Percentiles rank a stretch among this genome's conserved stretches.
Conservation (phyloP, 23 tunicate genomes). For the Oikopleura albicans region DNA sequence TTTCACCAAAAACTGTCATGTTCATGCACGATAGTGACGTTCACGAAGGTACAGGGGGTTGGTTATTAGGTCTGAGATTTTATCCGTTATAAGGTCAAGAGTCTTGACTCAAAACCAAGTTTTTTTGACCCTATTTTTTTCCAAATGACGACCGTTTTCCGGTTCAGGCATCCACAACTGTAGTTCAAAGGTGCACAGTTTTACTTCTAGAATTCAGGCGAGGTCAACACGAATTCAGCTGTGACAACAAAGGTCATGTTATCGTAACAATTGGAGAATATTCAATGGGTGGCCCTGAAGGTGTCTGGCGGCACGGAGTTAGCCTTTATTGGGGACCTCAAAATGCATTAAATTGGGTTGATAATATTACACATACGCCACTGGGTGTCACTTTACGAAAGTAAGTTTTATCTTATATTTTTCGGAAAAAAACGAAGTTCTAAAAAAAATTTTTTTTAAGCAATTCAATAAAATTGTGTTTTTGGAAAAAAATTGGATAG, state of each 20-base stretch:
- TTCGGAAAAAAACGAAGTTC: neutral
- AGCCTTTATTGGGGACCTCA: neutral
- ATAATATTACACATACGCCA: neutral
- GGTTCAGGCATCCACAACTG: too few relatives aligned
- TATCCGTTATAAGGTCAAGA: too few relatives aligned
- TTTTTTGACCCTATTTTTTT: too few relatives aligned
- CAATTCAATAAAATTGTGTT: neutral
- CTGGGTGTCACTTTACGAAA: neutral
- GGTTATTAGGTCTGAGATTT: too few relatives aligned
- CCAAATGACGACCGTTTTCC: too few relatives aligned
- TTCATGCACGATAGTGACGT: too few relatives aligned
- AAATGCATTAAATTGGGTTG: constrained; percentile 4
- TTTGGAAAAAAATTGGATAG: neutral
- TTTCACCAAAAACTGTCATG: too few relatives aligned
- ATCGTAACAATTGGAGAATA: neutral
- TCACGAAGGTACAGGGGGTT: too few relatives aligned
- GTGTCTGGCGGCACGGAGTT: neutral
- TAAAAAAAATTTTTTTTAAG: neutral
- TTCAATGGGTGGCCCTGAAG: neutral
- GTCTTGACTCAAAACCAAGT: too few relatives aligned
- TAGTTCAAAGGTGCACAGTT: too few relatives aligned
- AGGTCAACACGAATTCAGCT: neutral
- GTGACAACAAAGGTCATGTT: neutral
- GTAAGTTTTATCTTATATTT: too few relatives aligned
- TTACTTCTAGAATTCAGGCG: too few relatives aligned